Conservation (phyloP, 2,797 vertebrate genomes). For the Lagodon rhomboides region DNA sequence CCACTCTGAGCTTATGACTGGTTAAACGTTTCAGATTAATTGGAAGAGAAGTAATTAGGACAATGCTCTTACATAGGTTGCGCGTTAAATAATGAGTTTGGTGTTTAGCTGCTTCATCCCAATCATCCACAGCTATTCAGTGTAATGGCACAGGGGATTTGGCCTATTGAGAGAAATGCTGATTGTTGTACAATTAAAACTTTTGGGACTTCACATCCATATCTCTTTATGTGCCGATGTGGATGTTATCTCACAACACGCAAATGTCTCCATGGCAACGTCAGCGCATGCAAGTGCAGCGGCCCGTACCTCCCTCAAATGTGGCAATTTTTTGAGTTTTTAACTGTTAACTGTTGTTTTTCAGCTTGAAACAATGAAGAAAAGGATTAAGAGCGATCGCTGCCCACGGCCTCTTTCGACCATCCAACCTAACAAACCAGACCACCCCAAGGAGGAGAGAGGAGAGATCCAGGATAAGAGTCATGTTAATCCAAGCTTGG, state of each 20-base stretch:
- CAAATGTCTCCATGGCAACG: too few species aligned
- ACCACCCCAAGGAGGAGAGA: too few species aligned
- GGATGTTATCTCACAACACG: background rate
- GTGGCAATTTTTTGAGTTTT: too few species aligned
- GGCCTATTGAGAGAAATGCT: background rate
- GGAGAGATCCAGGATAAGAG: too few species aligned
- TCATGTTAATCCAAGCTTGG: too few species aligned
- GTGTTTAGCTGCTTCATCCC: background rate
- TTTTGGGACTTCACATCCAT: background rate
- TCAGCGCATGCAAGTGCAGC: too few species aligned
- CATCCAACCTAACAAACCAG: too few species aligned
- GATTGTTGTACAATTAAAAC: background rate
- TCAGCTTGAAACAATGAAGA: too few species aligned
- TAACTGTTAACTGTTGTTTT: too few species aligned
- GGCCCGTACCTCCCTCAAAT: too few species aligned
- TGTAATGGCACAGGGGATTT: background rate
- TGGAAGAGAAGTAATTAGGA: background rate
- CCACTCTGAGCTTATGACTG: background rate
- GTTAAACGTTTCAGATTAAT: background rate
- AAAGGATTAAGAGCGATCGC: too few species aligned
- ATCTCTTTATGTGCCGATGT: background rate
- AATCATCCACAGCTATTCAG: constrained; percentile 4
- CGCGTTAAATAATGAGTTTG: background rate
- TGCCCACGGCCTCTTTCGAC: too few species aligned
- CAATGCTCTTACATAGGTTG: background rate